Conservation (phyloP, 1,140 invertebrate species). For the Thaumetopoea pityocampa region DNA sequence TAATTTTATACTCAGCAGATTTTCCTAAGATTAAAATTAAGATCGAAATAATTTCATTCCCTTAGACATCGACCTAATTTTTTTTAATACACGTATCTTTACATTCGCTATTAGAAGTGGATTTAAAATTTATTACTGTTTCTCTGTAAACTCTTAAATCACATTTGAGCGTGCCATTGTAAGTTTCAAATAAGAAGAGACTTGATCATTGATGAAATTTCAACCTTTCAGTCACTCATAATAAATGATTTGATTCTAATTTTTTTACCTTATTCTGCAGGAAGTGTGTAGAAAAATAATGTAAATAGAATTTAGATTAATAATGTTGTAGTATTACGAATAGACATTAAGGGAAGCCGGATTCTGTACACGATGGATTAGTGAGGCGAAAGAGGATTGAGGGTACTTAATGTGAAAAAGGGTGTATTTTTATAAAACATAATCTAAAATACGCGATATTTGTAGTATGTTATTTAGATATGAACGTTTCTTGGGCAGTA, state of each 20-base stretch:
- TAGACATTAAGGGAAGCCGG: slow-evolving; percentile 57
- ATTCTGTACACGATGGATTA: slow-evolving; percentile 42
- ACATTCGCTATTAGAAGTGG: slow-evolving; percentile 10
- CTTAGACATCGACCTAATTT: slow-evolving; percentile 6
- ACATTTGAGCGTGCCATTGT: slow-evolving; percentile 17
- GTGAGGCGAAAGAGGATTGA: slow-evolving; percentile 28
- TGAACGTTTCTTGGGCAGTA: slow-evolving; percentile 47
- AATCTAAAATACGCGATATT: slow-evolving; percentile 58
- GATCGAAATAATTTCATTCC: slow-evolving; percentile 33
- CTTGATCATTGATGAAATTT: slow-evolving; percentile 73
- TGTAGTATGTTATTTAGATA: slow-evolving; percentile 56
- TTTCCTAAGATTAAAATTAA: slow-evolving; percentile 67
- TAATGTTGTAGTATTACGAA: slow-evolving; percentile 55
- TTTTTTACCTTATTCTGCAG: slow-evolving; percentile 38
- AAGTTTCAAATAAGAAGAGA: slow-evolving; percentile 9
- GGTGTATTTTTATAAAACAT: slow-evolving; percentile 69
- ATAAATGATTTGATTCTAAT: slow-evolving; percentile 33
- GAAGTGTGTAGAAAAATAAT: slow-evolving; percentile 66
- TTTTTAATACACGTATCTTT: slow-evolving; percentile 6
- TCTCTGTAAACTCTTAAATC: slow-evolving; percentile 6
- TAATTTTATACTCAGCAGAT: slow-evolving; percentile 73
- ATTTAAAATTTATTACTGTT: slow-evolving; percentile 7
- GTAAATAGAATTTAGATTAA: slow-evolving; percentile 55
- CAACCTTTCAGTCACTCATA: slow-evolving; percentile 57
- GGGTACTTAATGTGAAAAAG: slow-evolving; percentile 42